These are phyloP conservation scores for Lytechinus pictus DNA, from an alignment of 35 echinoderm and acorn worm species.

Conservation along the genomic window DNA sequence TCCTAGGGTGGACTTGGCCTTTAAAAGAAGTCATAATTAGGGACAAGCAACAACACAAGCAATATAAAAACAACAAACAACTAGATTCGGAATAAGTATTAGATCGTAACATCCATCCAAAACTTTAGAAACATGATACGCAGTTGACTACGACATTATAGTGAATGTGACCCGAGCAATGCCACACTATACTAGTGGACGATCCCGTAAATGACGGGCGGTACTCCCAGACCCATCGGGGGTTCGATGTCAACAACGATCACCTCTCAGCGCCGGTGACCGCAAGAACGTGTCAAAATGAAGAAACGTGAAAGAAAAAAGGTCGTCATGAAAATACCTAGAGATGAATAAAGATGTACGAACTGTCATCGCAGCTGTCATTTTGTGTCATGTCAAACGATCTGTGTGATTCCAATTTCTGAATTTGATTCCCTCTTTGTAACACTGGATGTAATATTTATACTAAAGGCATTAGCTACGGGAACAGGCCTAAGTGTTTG, in stretches of 20 bases:
- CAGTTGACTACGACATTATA: not conserved
- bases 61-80: not conserved
- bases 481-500: too few species aligned
- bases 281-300: not conserved
- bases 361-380: not conserved
- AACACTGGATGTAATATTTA: not conserved
- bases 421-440: not conserved
- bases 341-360: not conserved
- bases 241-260: slow-evolving; percentile 1
- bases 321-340: not conserved
- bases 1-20: too few species aligned
- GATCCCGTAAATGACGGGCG: not conserved
- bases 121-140: not conserved
- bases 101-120: not conserved
- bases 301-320: not conserved
- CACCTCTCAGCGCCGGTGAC: not conserved
- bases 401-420: not conserved
- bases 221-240: not conserved
- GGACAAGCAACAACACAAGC: too few species aligned
- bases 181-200: not conserved
- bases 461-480: too few species aligned
- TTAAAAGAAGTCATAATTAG: too few species aligned
- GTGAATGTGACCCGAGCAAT: not conserved
- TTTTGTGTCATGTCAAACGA: not conserved
- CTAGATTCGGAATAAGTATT: not conserved